Conservation (phyloP, 2,888 invertebrate species). For the Microchrysa polita region DNA sequence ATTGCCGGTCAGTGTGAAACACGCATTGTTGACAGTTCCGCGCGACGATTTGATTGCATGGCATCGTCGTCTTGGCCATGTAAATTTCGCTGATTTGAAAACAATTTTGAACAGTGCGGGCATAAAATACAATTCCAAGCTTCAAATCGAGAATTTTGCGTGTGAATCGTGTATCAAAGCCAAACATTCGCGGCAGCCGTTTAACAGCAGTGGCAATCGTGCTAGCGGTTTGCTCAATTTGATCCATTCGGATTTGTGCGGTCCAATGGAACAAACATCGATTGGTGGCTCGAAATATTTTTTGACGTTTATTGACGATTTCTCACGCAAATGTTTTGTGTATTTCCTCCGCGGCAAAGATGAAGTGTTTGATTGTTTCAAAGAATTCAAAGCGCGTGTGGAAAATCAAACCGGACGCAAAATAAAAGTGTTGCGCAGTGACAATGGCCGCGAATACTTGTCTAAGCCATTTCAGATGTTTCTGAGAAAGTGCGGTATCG, state of each 20-base stretch:
- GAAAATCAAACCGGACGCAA: constrained; percentile 31
- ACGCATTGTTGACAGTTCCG: not conserved
- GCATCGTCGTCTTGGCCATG: constrained; percentile 40
- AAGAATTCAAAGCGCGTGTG: constrained; percentile 45
- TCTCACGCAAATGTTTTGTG: not conserved
- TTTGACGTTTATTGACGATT: constrained; percentile 59
- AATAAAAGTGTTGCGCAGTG: constrained; percentile 22
- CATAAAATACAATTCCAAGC: not conserved
- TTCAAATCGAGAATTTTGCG: not conserved
- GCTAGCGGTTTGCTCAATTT: constrained; percentile 54
- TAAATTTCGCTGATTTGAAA: not conserved
- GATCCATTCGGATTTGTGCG: constrained; percentile 60
- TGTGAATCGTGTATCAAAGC: constrained; percentile 50
- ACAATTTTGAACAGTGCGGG: not conserved
- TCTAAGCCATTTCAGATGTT: not conserved
- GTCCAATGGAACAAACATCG: constrained; percentile 58
- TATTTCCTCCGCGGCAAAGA: constrained; percentile 46
- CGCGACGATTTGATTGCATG: constrained; percentile 22
- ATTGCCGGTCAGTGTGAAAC: not conserved
- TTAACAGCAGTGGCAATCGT: constrained; percentile 47
- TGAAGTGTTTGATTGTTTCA: constrained; percentile 43
- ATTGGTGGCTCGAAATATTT: constrained; percentile 57
- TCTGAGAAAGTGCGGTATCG: not conserved
- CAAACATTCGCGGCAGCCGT: constrained; percentile 52
- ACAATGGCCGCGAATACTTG: not conserved